Base-by-base conservation (phyloP, 2,113 vertebrate genomes). In the Cynopterus brachyotis region DNA sequence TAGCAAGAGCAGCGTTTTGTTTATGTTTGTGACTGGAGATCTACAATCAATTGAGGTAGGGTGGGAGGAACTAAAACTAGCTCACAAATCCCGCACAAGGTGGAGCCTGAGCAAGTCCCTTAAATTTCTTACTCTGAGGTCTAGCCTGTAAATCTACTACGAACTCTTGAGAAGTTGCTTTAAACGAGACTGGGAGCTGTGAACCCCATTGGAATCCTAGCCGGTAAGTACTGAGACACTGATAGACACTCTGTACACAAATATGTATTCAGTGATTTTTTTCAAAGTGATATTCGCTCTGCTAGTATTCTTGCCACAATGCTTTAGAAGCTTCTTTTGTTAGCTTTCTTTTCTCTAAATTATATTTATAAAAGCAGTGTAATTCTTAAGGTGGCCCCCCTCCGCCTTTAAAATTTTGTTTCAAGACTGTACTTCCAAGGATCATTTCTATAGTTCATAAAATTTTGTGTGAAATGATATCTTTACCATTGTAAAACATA, bases 41-140 rank as follows among this genome's bases (percentile, higher is more conserved):
- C 73, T 26, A 66, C n/a, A 53, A 19, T 86, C 40, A 57, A 57
- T 42, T 95, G 53, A 50, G 37, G 19, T 4, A 17, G 15, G 0
- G 89, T 78, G 55, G 84, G 94, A 89, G 93, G 97, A 94, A 67
- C 94, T 91, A 89, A 89, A 76, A 9, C 80, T 57, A 42, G 8
- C n/a, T 45, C 50, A 89, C n/a, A 95, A 94, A 90, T 84, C 93
- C 53, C 75, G 80, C 47, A 4, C 32, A 35, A 83, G 94, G 92
- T 92, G 76, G 92, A 96, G 80, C 88, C 81, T 92, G 7, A 72
- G 17, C 64, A 19, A 78, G 82, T 76, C 24, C 4, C 37, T 50
- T 76, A 5, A 84, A 66, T 55, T 57, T 85, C 78, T 90, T 9
- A 82, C 17, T 0, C 50, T 57, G 32, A 53, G 1, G 3, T 69